These are phyloP conservation scores for Rhagonycha fulva DNA, from an alignment of 2,888 invertebrate genomes.

Conservation along the genomic window DNA sequence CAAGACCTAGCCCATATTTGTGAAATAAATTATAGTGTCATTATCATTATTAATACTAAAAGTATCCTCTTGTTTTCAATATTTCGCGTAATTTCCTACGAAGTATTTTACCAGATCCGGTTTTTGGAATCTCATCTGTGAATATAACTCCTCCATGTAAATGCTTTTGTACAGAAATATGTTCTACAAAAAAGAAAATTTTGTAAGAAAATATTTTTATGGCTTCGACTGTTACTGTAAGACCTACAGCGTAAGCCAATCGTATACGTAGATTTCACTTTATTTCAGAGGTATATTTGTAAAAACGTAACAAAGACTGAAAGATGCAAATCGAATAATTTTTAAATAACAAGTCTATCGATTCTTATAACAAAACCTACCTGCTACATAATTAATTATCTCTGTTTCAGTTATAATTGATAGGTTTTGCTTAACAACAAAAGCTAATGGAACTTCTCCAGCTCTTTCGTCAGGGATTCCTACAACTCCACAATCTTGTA, in stretches of 20 bases:
- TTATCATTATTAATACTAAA: too few species aligned
- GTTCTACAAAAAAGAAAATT: constrained; percentile 34
- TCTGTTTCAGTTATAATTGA: constrained; percentile 56
- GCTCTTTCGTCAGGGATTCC: constrained; percentile 74
- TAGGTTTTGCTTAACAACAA: constrained; percentile 68
- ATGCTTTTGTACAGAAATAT: constrained; percentile 72
- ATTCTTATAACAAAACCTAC: background rate
- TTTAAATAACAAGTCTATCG: background rate
- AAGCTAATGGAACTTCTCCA: constrained; percentile 80
- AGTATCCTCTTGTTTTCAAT: too few species aligned
- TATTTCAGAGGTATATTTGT: too few species aligned
- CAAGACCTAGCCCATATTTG: too few species aligned
- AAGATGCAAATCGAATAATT: background rate
- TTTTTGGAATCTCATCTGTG: constrained; percentile 75
- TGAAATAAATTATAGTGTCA: too few species aligned
- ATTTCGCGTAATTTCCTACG: constrained; percentile 57
- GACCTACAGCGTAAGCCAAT: too few species aligned
- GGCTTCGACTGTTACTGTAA: background rate
- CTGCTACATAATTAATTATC: constrained; percentile 53
- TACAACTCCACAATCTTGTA: constrained; percentile 82
- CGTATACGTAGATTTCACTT: too few species aligned
- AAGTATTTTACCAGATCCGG: constrained; percentile 78
- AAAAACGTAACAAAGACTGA: background rate
- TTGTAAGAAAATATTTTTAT: background rate
- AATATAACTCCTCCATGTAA: constrained; percentile 76